These are phyloP conservation scores for Cyprinus carpio DNA, from an alignment of 2,113 vertebrate species.

Conservation along the genomic window DNA sequence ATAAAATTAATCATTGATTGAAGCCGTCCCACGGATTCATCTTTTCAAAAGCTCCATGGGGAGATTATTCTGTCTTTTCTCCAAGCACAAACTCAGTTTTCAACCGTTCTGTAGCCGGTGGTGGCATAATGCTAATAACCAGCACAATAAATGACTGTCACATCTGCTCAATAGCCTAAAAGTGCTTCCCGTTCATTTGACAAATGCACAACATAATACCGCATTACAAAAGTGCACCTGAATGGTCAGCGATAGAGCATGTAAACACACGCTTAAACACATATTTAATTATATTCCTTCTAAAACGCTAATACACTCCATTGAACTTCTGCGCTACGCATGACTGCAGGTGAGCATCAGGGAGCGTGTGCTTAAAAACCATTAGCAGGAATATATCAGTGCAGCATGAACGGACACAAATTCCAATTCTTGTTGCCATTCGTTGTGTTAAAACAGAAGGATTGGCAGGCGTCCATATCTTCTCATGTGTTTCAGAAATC, in stretches of 20 bases:
- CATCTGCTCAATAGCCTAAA: constrained; percentile 33
- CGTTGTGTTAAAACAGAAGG: not conserved
- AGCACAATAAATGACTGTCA: constrained; percentile 31
- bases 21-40: constrained; percentile 7
- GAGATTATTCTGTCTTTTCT: constrained; percentile 21
- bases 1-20: constrained; percentile 40
- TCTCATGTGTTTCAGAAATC: not conserved
- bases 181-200: constrained; percentile 3
- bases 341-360: constrained; percentile 34
- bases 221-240: constrained; percentile 3
- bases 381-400: constrained; percentile 33
- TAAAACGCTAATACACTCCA: constrained; percentile 17
- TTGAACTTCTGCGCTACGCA: constrained; percentile 25
- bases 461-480: constrained; percentile 29
- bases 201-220: not conserved
- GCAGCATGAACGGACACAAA: constrained; percentile 17
- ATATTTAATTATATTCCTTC: constrained; percentile 46
- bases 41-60: constrained; percentile 21
- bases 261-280: constrained; percentile 45
- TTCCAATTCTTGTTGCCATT: constrained; percentile 20
- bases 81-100: constrained; percentile 20
- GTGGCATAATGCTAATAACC: constrained; percentile 37
- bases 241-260: not conserved
- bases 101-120: constrained; percentile 7
- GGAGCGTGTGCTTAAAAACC: constrained; percentile 30